Base-by-base conservation (phyloP, 2,113 vertebrate genomes). In the Dunckerocampus dactyliophorus region DNA sequence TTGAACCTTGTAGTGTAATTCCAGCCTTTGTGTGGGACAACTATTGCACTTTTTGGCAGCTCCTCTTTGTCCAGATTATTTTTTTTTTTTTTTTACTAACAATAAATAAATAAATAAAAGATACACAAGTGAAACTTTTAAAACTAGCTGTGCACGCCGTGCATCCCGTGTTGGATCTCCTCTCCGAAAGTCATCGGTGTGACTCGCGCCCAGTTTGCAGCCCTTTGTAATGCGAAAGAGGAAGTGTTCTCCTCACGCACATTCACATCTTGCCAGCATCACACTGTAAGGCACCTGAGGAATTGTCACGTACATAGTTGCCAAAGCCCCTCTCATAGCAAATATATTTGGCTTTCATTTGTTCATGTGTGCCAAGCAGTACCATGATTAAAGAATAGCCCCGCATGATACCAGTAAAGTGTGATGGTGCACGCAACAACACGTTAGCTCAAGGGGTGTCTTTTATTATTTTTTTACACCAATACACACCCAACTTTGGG, bases 231-330 rank as follows among this genome's bases (percentile, higher is more conserved):
- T 11, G 22, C 21, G 22, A 24, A 24, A 34, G 19, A 21, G 39
- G 34, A 9, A 39, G 34, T 37, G n/a, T 63, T 59, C 79, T 66
- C 70, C 71, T 77, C 69, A 74, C 74, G 47, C 60, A 74, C 58
- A 75, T 69, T 83, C 75, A 42, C 72, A 59, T 43, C 71, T 59
- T 74, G 69, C 11, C 39, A 71, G 74, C 76, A 77, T 80, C 79
- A 71, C 72, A 80, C 87, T 76, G 80, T 91, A 91, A 91, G 90
- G 90, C 90, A 91, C 90, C 87, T 89, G 83, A 87, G 87, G 82
- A 88, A 87, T 85, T 84, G 80, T 82, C 80, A 88, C 85, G 81
- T 84, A 84, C 80, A 83, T 83, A 85, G 76, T 88, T 85, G 77
- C 82, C 80, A 62, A 81, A 87, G 68, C 70, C 55, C 80, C 80